These are phyloP conservation scores for Hyles vespertilio DNA, from an alignment of 1,140 invertebrate genomes.

Conservation along the genomic window DNA sequence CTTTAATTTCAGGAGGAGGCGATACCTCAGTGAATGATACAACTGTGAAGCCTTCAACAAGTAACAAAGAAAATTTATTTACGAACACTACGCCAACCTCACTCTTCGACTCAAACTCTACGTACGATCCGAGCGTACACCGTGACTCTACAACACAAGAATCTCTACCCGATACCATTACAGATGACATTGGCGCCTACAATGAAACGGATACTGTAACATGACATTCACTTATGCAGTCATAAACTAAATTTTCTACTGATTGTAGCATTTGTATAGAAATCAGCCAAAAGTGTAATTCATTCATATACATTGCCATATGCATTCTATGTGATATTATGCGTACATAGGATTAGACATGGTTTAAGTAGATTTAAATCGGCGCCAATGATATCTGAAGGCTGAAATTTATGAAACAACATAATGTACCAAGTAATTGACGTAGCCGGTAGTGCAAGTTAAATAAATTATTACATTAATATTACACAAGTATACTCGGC, in stretches of 20 bases:
- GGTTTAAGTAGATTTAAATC: background rate
- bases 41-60: conserved; percentile 24
- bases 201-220: conserved; percentile 34
- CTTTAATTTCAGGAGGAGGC: conserved; percentile 59
- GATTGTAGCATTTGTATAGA: conserved; percentile 1
- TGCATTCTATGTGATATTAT: too few relatives aligned
- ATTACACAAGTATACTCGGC: too few relatives aligned
- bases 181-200: conserved; percentile 14
- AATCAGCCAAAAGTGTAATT: too few relatives aligned
- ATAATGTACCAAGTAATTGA: background rate
- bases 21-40: conserved; percentile 57
- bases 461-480: too few relatives aligned
- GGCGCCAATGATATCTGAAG: conserved; percentile 16
- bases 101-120: background rate
- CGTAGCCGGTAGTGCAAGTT: too few relatives aligned
- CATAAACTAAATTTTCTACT: too few relatives aligned
- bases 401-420: conserved; percentile 16
- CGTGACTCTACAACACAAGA: background rate
- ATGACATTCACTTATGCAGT: conserved; percentile 24
- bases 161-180: conserved; percentile 8
- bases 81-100: conserved; percentile 12
- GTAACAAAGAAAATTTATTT: conserved; percentile 23
- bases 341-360: too few relatives aligned
- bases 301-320: too few relatives aligned
- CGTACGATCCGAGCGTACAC: conserved; percentile 5